Evolutionary conservation across 2,113 vertebrate species (phyloP), one percentile per base, ranked within the genome.

Genomic region (Bambusicola thoracicus): DNA sequence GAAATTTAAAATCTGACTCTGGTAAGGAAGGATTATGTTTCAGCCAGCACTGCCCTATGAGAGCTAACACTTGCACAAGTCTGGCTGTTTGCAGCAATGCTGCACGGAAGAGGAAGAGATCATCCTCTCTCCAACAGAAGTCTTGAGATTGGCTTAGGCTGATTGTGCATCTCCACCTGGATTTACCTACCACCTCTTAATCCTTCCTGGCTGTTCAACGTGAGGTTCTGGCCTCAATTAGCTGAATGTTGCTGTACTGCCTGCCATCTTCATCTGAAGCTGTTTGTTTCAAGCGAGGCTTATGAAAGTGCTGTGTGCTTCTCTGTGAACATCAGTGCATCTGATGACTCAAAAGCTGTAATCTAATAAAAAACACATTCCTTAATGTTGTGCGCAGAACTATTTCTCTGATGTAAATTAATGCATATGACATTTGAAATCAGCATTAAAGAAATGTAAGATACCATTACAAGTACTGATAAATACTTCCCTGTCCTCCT

Each of bases 161-260:
- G 81, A 51, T 84, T 6, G 3, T 79, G 30, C 24, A 19, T 85
- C 87, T 94, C 48, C 25, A 79, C 66, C 62, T 92, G 91, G 43
- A 73, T 15, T 56, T 78, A 69, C 14, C 40, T 72, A 69, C 14
- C 44, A 62, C 53, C 27, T 20, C 58, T 81, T 76, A 48, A 65
- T 81, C n/a, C 32, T 67, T 77, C 53, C 67, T 91, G 58, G 46
- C 48, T 72, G 58, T 43, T 91, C 29, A 67, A 38, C 29, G 48
- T 22, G 44, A 79, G 58, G n/a, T 93, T 92, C 65, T 92, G 67
- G 30, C 24, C 27, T 91, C 46, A 8, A 63, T 88, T 84, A 82
- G 53, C 30, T 38, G 20, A 84, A 69, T 27, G 55, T 40, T 72
- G 10, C 51, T 84, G 21, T 62, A 59, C 24, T 67, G 69, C 34